Evolutionary conservation across 1,140 invertebrate genomes (phyloP).

Genomic region (Holcopasites calliopsidis): DNA sequence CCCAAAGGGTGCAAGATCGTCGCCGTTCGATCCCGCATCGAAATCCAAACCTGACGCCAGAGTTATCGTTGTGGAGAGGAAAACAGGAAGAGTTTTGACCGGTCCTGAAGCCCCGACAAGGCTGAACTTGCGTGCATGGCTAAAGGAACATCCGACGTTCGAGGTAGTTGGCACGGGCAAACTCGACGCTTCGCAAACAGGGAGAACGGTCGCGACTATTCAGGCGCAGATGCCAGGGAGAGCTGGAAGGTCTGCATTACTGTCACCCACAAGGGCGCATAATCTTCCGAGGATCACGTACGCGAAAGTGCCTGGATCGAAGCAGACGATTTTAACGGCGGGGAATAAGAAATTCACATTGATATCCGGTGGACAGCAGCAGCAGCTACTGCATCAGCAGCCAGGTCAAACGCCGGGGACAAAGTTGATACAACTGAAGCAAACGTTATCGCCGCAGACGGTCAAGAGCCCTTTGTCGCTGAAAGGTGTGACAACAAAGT

Average conservation of each 20-base stretch:
- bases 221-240: constrained; percentile 58
- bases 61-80: constrained; percentile 89
- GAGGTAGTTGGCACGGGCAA: constrained; percentile 87
- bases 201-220: constrained; percentile 71
- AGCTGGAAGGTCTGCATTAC: constrained; percentile 36
- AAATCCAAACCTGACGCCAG: constrained; percentile 77
- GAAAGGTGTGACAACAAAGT: constrained; percentile 31
- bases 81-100: constrained; percentile 87
- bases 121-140: constrained; percentile 88
- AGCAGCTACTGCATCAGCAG: constrained; percentile 49
- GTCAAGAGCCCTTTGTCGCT: constrained; percentile 31
- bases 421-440: constrained; percentile 48
- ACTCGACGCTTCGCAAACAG: constrained; percentile 76
- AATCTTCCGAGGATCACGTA: constrained; percentile 71
- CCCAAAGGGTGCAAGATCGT: constrained; percentile 66
- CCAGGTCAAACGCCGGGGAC: constrained; percentile 15
- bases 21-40: constrained; percentile 50
- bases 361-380: constrained; percentile 44
- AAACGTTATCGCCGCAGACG: constrained; percentile 19
- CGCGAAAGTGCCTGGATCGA: constrained; percentile 71
- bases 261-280: constrained; percentile 49
- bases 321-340: constrained; percentile 73
- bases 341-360: constrained; percentile 59
- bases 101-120: constrained; percentile 88
- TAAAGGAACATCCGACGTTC: constrained; percentile 92